Conservation (phyloP, 2,113 vertebrate species). For the Sapayoa aenigma region DNA sequence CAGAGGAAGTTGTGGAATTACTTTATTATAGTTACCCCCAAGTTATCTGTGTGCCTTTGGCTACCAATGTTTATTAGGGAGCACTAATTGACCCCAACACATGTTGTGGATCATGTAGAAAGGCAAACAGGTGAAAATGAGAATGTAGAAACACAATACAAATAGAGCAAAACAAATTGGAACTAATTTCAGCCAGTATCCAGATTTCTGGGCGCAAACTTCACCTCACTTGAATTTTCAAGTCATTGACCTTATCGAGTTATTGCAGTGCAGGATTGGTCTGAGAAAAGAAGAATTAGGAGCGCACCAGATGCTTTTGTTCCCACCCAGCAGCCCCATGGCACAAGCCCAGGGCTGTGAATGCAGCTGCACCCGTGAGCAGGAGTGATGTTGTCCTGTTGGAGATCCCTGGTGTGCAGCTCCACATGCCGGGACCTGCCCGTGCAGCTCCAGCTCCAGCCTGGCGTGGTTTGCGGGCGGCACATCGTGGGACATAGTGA, state of each 20-base stretch:
- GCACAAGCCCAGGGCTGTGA: not conserved
- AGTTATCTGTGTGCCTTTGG: not conserved
- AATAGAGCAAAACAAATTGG: not conserved
- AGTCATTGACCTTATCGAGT: not conserved
- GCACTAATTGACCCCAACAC: not conserved
- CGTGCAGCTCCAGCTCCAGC: not conserved
- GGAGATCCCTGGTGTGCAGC: not conserved
- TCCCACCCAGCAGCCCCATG: not conserved
- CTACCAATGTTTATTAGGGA: not conserved
- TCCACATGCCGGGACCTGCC: not conserved
- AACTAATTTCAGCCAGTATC: not conserved
- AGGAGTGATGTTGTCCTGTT: not conserved
- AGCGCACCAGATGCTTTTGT: not conserved
- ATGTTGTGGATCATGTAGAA: not conserved
- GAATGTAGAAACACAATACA: not conserved
- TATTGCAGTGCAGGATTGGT: not conserved
- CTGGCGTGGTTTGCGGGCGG: not conserved
- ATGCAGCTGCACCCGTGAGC: accelerated
- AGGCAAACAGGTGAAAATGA: not conserved
- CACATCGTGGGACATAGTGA: accelerated
- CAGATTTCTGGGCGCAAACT: not conserved
- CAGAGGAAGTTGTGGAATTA: not conserved
- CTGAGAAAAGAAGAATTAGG: not conserved
- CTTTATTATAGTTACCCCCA: not conserved
- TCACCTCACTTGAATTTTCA: not conserved